Base-by-base conservation (phyloP, 2,888 invertebrate genomes). In the Melanostoma mellinum region DNA sequence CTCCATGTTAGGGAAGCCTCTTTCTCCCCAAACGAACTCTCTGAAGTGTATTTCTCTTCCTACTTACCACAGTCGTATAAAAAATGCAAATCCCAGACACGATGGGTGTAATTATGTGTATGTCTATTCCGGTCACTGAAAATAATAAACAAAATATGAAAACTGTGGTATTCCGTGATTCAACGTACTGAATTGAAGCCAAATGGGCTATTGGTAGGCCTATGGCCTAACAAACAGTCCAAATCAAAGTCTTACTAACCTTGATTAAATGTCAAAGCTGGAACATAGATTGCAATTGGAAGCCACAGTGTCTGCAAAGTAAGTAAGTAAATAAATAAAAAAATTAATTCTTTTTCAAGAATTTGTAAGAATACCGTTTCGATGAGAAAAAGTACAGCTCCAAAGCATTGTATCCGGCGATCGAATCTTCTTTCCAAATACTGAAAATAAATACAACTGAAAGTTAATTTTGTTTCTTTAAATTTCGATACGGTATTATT, bases 21-120 rank as follows among this genome's bases (percentile, higher is more conserved):
- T 20, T 20, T 20, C 20, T 20, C 20, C 1, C 20, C 1, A 20
- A 20, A 20, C 20, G 20, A 20, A 20, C 20, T 20, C 20, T 20
- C 20, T 1, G 1, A 20, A 0, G 20, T 20, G 20, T 20, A n/a
- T n/a, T n/a, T n/a, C 20, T 20, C 20, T 20, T 20, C 20, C 20
- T 82, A 95, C 88, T 96, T 95, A 92, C 97, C 95, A 86, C 97
- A 75, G 97, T 96, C 0, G 98, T 98, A 91, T 98, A 98, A 92
- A 98, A 97, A 88, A 97, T 97, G 92, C 96, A 86, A 93, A 90
- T 89, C 44, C 95, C 91, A 90, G 97, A 97, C 1, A 97, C 95
- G 10, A 96, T 93, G 0, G 97, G 95, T 1, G 97, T 96, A 6
- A 97, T 94, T 40, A 95, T 91, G 90, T 97, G 97, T 46, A 97